Conservation (phyloP, 2,113 vertebrate genomes). For the Natator depressus region DNA sequence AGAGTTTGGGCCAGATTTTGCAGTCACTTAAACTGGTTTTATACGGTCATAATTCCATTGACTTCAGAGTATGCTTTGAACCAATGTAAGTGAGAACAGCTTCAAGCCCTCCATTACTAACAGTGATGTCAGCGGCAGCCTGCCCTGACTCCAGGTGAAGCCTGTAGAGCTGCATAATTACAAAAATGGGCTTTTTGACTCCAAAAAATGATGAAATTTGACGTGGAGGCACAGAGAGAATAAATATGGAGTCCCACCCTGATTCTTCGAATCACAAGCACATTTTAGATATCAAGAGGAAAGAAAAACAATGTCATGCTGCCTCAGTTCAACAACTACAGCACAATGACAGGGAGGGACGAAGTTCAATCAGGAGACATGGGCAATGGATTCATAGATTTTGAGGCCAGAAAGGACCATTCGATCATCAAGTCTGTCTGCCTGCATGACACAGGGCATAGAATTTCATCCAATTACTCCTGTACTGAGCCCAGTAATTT, state of each 20-base stretch:
- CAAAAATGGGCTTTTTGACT: background rate
- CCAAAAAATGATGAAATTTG: background rate
- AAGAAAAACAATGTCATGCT: background rate
- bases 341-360: background rate
- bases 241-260: background rate
- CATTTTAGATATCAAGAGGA: background rate
- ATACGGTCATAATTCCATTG: background rate
- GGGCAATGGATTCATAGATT: background rate
- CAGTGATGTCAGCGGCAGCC: background rate
- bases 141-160: background rate
- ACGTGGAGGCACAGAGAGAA: background rate
- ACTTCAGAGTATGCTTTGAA: background rate
- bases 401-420: background rate
- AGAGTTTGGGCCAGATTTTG: background rate
- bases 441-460: background rate
- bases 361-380: fast-evolving
- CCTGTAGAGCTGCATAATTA: background rate
- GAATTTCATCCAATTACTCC: background rate
- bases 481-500: background rate
- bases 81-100: fast-evolving
- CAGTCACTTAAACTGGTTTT: background rate
- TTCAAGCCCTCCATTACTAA: background rate
- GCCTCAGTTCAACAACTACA: fast-evolving
- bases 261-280: background rate
- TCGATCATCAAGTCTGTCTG: background rate